phyloP scores from a whole-genome alignment of 2,888 invertebrate species.

The Ceriagrion tenellum region DNA sequence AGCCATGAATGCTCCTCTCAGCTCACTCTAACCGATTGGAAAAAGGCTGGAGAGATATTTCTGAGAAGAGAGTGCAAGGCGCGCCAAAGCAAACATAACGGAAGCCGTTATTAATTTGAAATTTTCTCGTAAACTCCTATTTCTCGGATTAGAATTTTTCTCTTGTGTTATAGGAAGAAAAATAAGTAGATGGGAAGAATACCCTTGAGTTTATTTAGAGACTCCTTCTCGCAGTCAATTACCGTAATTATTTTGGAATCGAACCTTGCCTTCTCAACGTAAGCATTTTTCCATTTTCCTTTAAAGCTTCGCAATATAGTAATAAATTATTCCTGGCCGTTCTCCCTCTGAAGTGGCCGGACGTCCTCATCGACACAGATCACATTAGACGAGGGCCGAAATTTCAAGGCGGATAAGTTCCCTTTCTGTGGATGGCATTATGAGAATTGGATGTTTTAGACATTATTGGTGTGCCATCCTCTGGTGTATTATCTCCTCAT shows the following conservation, averaged over 20 bases:
- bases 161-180: not conserved
- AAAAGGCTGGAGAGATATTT: not conserved
- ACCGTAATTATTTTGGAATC: slow-evolving; percentile 50
- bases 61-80: not conserved
- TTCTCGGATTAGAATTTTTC: not conserved
- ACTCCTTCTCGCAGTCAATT: slow-evolving; percentile 40
- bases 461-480: not conserved
- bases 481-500: not conserved
- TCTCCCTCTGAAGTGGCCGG: not conserved
- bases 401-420: not conserved
- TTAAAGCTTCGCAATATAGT: not conserved
- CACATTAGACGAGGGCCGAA: not conserved
- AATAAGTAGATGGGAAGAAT: not conserved
- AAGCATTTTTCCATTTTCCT: slow-evolving; percentile 14
- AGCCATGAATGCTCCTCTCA: not conserved
- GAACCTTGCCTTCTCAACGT: not conserved
- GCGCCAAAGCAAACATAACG: not conserved
- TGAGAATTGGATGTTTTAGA: not conserved
- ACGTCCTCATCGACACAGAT: not conserved
- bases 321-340: not conserved
- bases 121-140: slow-evolving; percentile 6
- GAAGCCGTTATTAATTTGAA: not conserved
- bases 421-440: not conserved
- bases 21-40: not conserved
- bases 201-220: slow-evolving; percentile 27